Base-by-base conservation (phyloP, 2,797 vertebrate genomes). In the Sebastolobus alascanus region DNA sequence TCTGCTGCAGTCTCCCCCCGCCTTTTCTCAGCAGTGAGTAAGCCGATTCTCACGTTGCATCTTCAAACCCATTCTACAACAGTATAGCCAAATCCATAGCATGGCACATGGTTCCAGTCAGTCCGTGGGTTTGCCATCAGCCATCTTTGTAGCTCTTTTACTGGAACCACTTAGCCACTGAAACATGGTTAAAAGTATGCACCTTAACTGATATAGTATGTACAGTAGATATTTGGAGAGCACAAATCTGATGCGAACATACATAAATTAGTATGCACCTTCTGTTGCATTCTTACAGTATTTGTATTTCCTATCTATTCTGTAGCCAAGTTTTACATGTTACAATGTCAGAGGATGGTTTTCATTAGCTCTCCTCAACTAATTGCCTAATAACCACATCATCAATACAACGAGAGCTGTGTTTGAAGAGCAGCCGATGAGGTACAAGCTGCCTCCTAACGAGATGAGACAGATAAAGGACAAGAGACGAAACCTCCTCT, bases 221-320 rank as follows among this genome's bases (percentile, higher is more conserved):
- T 25, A 25, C 25, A 25, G 25, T 54, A 54, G 50, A n/a, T 54
- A 54, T n/a, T 0, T 54, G 50, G 50, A 54, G 20, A 54, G 50
- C 50, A 54, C 50, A 54, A 54, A 54, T 54, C 20, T 54, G 18
- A 20, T n/a, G 0, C 46, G 18, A 54, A n/a, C 10, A n/a, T 54
- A 0, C 20, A 54, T 54, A 54, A 52, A 52, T 52, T 0, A 52
- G 20, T 52, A n/a, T 52, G 20, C 50, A 0, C 4, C 0, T 0
- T 54, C 50, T n/a, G 20, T 54, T 54, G 50, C n/a, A 54, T 54
- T 54, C 9, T 54, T 9, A 54, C 50, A 54, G 46, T 54, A 22
- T 54, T 54, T 54, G 50, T 54, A 0, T 0, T 54, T 1, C 50
- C 50, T 54, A n/a, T 54, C 50, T 54, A n/a, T 54, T 54, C 50